Base-by-base conservation (phyloP, 2,888 invertebrate species). In the Gerris lacustris region DNA sequence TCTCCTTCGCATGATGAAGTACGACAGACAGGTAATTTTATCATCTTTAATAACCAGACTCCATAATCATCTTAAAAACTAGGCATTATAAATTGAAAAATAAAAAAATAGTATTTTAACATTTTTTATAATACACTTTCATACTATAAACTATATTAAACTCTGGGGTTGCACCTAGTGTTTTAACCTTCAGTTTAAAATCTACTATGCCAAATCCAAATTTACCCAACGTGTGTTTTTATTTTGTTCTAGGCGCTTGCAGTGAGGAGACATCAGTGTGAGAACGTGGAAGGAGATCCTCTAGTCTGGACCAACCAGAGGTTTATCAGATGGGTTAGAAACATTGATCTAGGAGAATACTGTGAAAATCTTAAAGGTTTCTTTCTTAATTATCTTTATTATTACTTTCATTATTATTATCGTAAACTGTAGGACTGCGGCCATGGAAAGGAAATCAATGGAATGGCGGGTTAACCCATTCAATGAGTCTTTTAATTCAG, bases 301-400 rank as follows among this genome's bases (percentile, higher is more conserved):
- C 84, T 96, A 76, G 94, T 96, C 69, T 96, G 96, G 96, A 95
- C 94, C 77, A 96, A 95, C 83, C 91, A 93, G 80, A 87, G 95
- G 79, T 93, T 96, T 80, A 90, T 95, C 78, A 88, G 92, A 79
- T 96, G 96, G 96, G 91, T 94, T 45, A 86, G 92, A 78, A 91
- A 91, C 80, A 95, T 96, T 79, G 95, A 96, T 83, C 85, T 96
- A 78, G 89, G 89, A 72, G 96, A 96, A 84, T 96, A 94, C 80
- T 92, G 94, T 76, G 93, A 93, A 76, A 94, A 94, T 82, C 84
- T 96, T 64, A 93, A 92, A 88, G 93, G 93, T 92, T 80, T 15
- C 62, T 15, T 11, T 15, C 15, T 15, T 15, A 62, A 4, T 62
- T 4, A 15, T 62, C 2, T n/a, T 62, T 62, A 15, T 62, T 62